Conservation (phyloP, 2,797 vertebrate species). For the Ataeniobius toweri region DNA sequence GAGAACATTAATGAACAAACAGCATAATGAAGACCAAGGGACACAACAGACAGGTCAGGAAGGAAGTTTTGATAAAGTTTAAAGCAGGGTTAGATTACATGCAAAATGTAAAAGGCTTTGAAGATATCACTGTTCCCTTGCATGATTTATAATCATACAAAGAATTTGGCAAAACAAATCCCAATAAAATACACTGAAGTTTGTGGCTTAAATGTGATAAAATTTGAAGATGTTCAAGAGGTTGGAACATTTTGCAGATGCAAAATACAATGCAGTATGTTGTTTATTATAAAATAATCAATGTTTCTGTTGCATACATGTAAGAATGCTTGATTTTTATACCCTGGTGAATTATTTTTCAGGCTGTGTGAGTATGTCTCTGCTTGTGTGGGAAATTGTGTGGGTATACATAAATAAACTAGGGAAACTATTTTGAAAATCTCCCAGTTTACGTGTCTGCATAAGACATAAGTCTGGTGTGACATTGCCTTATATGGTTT, state of each 20-base stretch:
- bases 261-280: background rate
- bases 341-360: background rate
- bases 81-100: background rate
- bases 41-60: background rate
- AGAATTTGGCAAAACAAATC: background rate
- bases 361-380: conserved; percentile 22
- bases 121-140: background rate
- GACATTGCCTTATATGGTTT: conserved; percentile 34
- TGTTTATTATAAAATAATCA: background rate
- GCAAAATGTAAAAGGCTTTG: background rate
- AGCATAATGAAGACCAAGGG: background rate
- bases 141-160: background rate
- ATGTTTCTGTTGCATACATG: background rate
- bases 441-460: conserved; percentile 36
- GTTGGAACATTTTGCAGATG: background rate
- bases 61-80: no score
- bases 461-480: conserved; percentile 53
- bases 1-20: background rate
- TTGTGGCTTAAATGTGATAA: background rate
- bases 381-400: conserved; percentile 38
- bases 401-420: conserved; percentile 53
- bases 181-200: background rate
- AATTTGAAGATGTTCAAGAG: background rate
- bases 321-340: background rate
- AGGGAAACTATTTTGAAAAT: conserved; percentile 34